phyloP scores from a whole-genome alignment of 2,888 invertebrate genomes.

The Lochmaea crataegi region DNA sequence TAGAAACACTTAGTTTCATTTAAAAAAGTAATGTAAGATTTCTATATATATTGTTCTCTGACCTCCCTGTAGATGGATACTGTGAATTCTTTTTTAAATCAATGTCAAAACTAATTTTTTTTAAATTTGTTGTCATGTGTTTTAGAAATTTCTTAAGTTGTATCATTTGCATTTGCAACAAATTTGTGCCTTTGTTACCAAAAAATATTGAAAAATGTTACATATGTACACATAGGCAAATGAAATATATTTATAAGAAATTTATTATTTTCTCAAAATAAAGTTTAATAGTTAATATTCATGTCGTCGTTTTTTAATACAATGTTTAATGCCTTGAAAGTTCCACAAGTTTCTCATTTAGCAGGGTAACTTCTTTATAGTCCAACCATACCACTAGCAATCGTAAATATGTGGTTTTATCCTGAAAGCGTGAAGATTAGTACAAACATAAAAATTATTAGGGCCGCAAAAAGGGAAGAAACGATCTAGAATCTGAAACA shows the following conservation, averaged over 20 bases:
- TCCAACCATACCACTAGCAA: too few relatives aligned
- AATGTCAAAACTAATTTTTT: slow-evolving; percentile 34
- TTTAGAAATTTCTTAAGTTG: slow-evolving; percentile 35
- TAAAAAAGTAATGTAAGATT: too few relatives aligned
- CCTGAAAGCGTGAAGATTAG: not conserved
- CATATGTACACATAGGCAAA: slow-evolving; percentile 53
- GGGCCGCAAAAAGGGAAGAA: too few relatives aligned
- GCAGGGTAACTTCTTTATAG: too few relatives aligned
- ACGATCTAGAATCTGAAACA: too few relatives aligned
- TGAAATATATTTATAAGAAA: slow-evolving; percentile 59
- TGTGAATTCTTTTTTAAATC: slow-evolving; percentile 23
- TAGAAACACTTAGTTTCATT: too few relatives aligned
- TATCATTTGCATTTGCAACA: slow-evolving; percentile 48
- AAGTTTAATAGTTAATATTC: slow-evolving; percentile 53
- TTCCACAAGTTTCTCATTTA: too few relatives aligned
- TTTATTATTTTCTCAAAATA: slow-evolving; percentile 58
- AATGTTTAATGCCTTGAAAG: not conserved
- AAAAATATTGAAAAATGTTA: slow-evolving; percentile 52
- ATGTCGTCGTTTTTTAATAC: not conserved
- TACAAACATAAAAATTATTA: not conserved
- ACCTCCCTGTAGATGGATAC: slow-evolving; percentile 12
- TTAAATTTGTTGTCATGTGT: slow-evolving; percentile 10
- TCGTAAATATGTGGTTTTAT: not conserved
- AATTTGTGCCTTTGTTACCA: slow-evolving; percentile 61
- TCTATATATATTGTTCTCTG: not conserved